phyloP scores from a whole-genome alignment of 92 coral and sea anemone species.

The Bergia puertoricense region DNA sequence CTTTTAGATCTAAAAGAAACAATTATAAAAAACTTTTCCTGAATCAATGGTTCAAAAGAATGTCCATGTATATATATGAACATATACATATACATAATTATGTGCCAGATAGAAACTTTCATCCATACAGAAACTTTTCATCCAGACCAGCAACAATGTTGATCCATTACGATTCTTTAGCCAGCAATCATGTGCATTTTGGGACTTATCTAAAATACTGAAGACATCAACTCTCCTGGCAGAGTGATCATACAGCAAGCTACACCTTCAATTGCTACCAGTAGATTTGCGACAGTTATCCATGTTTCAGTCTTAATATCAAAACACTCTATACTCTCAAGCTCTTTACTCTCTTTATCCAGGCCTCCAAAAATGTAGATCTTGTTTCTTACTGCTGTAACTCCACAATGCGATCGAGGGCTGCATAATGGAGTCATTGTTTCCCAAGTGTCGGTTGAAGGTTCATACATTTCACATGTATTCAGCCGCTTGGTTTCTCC shows the following conservation, averaged over 20 bases:
- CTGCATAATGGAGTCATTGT: conserved; percentile 58
- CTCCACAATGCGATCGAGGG: conserved; percentile 73
- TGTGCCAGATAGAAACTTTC: too few species aligned
- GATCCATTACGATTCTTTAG: too few species aligned
- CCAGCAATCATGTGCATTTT: neutral
- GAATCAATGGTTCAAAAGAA: too few species aligned
- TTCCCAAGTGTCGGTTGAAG: conserved; percentile 65
- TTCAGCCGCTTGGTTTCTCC: conserved; percentile 46
- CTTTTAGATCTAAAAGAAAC: too few species aligned
- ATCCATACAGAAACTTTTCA: too few species aligned
- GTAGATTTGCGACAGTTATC: conserved; percentile 59
- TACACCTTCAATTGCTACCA: conserved; percentile 75
- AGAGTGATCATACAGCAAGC: conserved; percentile 77
- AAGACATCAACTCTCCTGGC: conserved; percentile 76
- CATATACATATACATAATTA: too few species aligned
- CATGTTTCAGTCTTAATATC: conserved; percentile 70
- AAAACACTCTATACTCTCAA: conserved; percentile 80
- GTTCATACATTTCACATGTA: conserved; percentile 78
- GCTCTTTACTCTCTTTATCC: conserved; percentile 63
- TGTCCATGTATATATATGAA: too few species aligned
- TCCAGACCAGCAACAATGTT: too few species aligned
- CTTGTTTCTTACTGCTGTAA: conserved; percentile 64
- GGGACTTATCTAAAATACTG: conserved; percentile 32
- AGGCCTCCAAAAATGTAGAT: conserved; percentile 77
- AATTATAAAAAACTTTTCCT: too few species aligned